Evolutionary conservation across 2,113 vertebrate species (phyloP), one percentile per base, ranked within the genome.

Genomic region (Dipodomys ordii): DNA sequence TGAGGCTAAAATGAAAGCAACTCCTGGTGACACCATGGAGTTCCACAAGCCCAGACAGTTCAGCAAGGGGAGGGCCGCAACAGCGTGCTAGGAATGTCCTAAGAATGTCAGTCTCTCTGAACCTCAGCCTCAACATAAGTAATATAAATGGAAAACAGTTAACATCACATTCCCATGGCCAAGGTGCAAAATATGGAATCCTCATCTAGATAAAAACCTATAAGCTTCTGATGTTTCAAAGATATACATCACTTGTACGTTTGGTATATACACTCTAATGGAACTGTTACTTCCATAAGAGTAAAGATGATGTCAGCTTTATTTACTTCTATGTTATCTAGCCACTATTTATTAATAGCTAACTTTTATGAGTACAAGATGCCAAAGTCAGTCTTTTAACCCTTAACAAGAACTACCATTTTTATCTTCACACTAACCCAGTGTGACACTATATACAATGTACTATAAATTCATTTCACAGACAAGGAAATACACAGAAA

Each of bases 401-500:
- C 27, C 68, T 87, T 87, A 78, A 22, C 27, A 82, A 3, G 7
- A 28, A 53, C 49, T 49, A 28, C 77, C 11, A 9, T 74, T 91
- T 13, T 83, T 77, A 80, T 73, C 39, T 22, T 90, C 18, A 69
- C 27, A 76, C 82, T 46, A 76, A 67, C 60, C 69, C 65, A 90
- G 18, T 2, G 39, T 88, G 13, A 57, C 0, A 81, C 20, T 27
- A 57, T 57, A 57, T 57, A 57, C 15, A 57, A 57, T 57, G 53
- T 9, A 89, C 11, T 49, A 6, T 44, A 88, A 82, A 27, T 46
- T 76, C 44, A 83, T 76, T 71, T 64, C 57, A 88, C 20, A 91
- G 22, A 94, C 97, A 98, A 89, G n/a, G 22, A 86, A 53, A 87
- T 2, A 88, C 35, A 84, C 11, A 69, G 30, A 27, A 32, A 74